A percentile compares a stretch with the other conserved stretches of the same genome.
phyloP scores from a whole-genome alignment of 2,113 vertebrate genomes.

The Megaleporinus macrocephalus region DNA sequence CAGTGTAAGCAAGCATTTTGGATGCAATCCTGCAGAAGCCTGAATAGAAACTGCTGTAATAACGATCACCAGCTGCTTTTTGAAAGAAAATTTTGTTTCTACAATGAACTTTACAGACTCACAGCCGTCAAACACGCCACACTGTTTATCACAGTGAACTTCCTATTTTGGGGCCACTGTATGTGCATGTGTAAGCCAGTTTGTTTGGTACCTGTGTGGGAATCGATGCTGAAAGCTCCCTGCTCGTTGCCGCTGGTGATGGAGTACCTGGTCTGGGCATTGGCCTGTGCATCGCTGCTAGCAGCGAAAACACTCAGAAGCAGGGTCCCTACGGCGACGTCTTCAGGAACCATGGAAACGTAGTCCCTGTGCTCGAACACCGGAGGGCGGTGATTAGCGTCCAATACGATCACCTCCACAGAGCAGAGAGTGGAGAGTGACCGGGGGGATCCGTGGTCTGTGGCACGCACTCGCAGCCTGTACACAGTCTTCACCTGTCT shows the following conservation, averaged over 20 bases:
- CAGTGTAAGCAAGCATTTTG: no score
- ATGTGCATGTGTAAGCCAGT: neutral
- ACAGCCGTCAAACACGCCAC: no score
- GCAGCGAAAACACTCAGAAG: constrained; percentile 83
- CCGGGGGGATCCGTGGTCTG: constrained; percentile 81
- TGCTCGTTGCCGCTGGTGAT: constrained; percentile 84
- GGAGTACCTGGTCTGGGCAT: constrained; percentile 82
- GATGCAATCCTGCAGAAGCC: no score
- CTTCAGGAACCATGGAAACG: constrained; percentile 79
- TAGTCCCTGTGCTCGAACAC: constrained; percentile 85
- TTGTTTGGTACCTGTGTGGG: constrained; percentile 76
- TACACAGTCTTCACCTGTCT: constrained; percentile 77
- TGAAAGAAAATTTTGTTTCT: no score
- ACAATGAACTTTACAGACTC: no score
- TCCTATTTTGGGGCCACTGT: neutral
- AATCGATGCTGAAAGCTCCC: constrained; percentile 85
- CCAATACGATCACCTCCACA: constrained; percentile 79
- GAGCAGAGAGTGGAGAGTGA: constrained; percentile 75
- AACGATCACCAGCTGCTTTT: no score
- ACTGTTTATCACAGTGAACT: no score
- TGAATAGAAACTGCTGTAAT: no score
- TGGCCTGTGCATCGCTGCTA: constrained; percentile 80
- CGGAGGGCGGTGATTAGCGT: constrained; percentile 84
- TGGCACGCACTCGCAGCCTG: constrained; percentile 76
- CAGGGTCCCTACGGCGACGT: constrained; percentile 75